phyloP scores from a whole-genome alignment of 2,797 vertebrate genomes.

The Coregonus ussuriensis region DNA sequence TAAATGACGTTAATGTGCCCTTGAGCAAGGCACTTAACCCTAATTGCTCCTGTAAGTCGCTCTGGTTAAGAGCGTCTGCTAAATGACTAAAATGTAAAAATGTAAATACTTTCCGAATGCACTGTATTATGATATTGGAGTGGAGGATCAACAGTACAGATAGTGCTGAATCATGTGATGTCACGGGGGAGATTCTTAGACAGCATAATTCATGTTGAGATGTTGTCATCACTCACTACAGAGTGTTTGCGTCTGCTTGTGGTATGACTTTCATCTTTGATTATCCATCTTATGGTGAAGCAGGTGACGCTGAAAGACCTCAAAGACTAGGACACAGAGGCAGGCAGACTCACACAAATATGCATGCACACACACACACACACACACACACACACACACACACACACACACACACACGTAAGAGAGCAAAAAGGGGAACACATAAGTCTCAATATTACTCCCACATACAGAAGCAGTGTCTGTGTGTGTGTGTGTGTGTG shows the following conservation, averaged over 20 bases:
- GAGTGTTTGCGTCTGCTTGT: not conserved
- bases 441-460: not conserved
- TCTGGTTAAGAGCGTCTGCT: no score
- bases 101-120: no score
- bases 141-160: not conserved
- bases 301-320: not conserved
- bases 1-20: no score
- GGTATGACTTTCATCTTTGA: not conserved
- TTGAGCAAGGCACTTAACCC: no score
- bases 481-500: not conserved
- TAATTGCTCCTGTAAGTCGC: no score
- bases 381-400: no score
- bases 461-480: not conserved
- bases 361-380: not conserved
- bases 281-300: not conserved
- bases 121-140: not conserved
- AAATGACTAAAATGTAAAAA: no score
- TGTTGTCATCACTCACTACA: not conserved
- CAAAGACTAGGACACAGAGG: not conserved
- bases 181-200: not conserved
- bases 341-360: not conserved
- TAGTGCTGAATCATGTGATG: not conserved
- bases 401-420: no score
- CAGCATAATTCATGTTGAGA: not conserved
- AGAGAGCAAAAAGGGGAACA: not conserved